phyloP scores from a whole-genome alignment of 64 coral and sea anemone genomes.

The Actinia equina region DNA sequence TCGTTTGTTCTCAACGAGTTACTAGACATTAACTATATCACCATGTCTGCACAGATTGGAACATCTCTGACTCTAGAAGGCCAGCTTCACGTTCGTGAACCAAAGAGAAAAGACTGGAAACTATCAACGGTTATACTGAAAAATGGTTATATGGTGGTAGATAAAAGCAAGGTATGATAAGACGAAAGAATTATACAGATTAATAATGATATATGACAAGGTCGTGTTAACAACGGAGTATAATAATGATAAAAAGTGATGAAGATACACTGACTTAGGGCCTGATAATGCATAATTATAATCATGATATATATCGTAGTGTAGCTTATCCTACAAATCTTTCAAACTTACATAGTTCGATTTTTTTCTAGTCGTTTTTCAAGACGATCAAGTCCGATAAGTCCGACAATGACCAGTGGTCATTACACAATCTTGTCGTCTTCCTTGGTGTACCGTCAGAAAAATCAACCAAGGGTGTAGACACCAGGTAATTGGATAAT shows the following conservation, averaged over 20 bases:
- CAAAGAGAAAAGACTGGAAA: conserved; percentile 59
- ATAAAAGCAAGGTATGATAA: conserved; percentile 23
- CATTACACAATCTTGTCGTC: conserved; percentile 66
- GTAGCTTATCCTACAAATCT: background rate
- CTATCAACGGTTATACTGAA: conserved; percentile 34
- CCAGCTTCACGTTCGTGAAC: conserved; percentile 44
- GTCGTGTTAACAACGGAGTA: no score
- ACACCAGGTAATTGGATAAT: conserved; percentile 45
- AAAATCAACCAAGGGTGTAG: conserved; percentile 63
- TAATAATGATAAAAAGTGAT: no score
- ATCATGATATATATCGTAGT: no score
- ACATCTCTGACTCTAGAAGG: conserved; percentile 38
- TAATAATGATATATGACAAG: no score
- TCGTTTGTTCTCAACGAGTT: no score
- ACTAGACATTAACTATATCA: background rate
- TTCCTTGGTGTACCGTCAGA: conserved; percentile 66
- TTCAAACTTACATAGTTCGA: background rate
- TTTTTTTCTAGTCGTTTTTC: conserved; percentile 60
- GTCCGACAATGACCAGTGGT: conserved; percentile 65
- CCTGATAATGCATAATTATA: no score
- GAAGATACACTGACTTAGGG: no score
- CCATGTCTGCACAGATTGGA: conserved; percentile 30
- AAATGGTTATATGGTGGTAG: conserved; percentile 50
- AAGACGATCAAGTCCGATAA: conserved; percentile 73
- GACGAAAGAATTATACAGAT: no score